Base-by-base conservation (phyloP, 30 jellyfish, hydroid and myxozoan species). In the Aurelia sp. region DNA sequence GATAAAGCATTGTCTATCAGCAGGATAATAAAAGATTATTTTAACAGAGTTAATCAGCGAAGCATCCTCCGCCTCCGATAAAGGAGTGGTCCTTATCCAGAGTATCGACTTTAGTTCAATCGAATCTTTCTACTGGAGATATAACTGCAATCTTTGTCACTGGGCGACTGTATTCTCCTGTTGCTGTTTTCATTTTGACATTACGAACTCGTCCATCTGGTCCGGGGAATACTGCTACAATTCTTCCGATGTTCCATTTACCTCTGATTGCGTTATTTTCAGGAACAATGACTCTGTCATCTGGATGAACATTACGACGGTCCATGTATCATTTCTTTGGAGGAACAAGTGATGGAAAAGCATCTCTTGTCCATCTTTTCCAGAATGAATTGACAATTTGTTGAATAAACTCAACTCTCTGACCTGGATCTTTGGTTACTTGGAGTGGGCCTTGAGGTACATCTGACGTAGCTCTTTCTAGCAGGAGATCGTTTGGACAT, bases 381-480 rank as follows among this genome's bases (percentile, higher is more conserved):
- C 79, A 83, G 81, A 76, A 85, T 62, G 83, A 67, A 11, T 85
- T 62, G 57, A 91, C 94, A 41, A 91, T 71, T 81, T 47, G 61
- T 74, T 91, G 92, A 47, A 78, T 62, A 63, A 91, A 85, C 73
- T 91, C 90, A 3, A 85, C 88, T 64, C 91, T 23, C 15, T 91
- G n/a, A n/a, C n/a, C n/a, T n/a, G n/a, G n/a, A n/a, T n/a, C n/a
- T n/a, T n/a, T n/a, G n/a, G n/a, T n/a, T n/a, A n/a, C n/a, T n/a
- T n/a, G n/a, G n/a, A n/a, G n/a, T n/a, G n/a, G n/a, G n/a, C n/a
- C n/a, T n/a, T n/a, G n/a, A n/a, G n/a, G n/a, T n/a, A n/a, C n/a
- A n/a, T n/a, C n/a, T n/a, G 96, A 61, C 27, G 97, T 65, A 37
- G 97, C 90, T 51, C 97, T 57, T 65, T 96, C 97, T 47, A 90